phyloP scores from a whole-genome alignment of 2,888 invertebrate genomes.

The Yponomeuta cagnagella region DNA sequence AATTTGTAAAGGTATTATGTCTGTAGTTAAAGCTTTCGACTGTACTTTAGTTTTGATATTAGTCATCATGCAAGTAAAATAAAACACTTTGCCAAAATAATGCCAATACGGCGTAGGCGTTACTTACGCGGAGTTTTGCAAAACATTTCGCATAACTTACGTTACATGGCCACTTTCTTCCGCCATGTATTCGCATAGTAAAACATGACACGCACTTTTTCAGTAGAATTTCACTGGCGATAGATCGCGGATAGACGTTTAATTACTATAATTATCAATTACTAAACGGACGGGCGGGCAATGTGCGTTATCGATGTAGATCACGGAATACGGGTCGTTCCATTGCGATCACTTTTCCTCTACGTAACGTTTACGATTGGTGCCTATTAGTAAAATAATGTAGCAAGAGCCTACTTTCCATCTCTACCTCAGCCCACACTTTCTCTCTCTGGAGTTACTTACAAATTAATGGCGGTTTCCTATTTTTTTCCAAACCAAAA shows the following conservation, averaged over 20 bases:
- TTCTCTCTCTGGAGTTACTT: no score
- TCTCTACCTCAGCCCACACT: no score
- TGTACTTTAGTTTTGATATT: no score
- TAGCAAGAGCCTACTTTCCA: neutral
- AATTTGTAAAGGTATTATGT: no score
- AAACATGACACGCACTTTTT: neutral
- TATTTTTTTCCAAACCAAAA: no score
- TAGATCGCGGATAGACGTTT: neutral
- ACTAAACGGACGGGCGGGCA: constrained; percentile 6
- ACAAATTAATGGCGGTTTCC: no score
- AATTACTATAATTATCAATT: constrained; percentile 5
- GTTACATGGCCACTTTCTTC: neutral
- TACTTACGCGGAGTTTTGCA: neutral
- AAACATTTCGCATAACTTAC: constrained; percentile 1
- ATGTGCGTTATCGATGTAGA: constrained; percentile 1
- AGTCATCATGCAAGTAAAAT: neutral
- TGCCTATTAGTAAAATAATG: neutral
- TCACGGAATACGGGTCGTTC: constrained; percentile 8
- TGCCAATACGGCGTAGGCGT: neutral
- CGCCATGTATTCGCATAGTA: neutral
- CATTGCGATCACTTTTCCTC: neutral
- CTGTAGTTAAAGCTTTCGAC: no score
- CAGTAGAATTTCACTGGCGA: neutral
- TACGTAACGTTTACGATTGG: constrained; percentile 4
- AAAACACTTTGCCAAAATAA: neutral